Percentiles rank a stretch among this genome's conserved stretches.
These are phyloP conservation scores for Typhlichthys subterraneus DNA, from an alignment of 2,797 vertebrate genomes.

Conservation along the genomic window DNA sequence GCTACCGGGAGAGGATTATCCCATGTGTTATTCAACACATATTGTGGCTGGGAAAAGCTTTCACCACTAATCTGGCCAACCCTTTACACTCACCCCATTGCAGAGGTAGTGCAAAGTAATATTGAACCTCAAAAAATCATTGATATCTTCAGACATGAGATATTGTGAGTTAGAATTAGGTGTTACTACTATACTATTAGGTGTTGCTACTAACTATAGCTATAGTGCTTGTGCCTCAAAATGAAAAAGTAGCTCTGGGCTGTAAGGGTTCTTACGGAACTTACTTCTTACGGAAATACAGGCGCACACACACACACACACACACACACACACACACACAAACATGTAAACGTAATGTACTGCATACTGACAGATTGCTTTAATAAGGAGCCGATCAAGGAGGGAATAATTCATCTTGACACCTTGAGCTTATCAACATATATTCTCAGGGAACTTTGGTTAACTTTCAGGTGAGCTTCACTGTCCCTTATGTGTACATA, in stretches of 20 bases:
- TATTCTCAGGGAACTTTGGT: neutral
- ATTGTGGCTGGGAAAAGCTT: constrained; percentile 38
- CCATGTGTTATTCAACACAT: constrained; percentile 53
- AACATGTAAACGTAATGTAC: neutral
- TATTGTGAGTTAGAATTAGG: constrained; percentile 14
- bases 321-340: neutral
- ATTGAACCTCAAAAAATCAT: constrained; percentile 12
- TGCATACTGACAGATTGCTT: no score
- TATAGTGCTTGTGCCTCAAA: no score
- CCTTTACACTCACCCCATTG: constrained; percentile 25
- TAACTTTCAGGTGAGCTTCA: constrained; percentile 11
- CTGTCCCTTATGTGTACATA: constrained; percentile 7
- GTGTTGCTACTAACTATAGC: no score
- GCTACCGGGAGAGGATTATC: constrained; percentile 61
- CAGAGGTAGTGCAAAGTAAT: constrained; percentile 24
- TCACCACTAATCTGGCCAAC: constrained; percentile 49
- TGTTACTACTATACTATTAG: neutral
- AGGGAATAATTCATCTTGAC: neutral
- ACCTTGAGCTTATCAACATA: neutral
- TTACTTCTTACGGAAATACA: neutral
- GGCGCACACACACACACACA: neutral
- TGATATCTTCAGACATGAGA: neutral
- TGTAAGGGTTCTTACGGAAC: no score
- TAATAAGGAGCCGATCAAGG: neutral
- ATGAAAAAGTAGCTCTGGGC: no score